Conservation (phyloP, 1,140 invertebrate genomes). For the Drosophila leontia region DNA sequence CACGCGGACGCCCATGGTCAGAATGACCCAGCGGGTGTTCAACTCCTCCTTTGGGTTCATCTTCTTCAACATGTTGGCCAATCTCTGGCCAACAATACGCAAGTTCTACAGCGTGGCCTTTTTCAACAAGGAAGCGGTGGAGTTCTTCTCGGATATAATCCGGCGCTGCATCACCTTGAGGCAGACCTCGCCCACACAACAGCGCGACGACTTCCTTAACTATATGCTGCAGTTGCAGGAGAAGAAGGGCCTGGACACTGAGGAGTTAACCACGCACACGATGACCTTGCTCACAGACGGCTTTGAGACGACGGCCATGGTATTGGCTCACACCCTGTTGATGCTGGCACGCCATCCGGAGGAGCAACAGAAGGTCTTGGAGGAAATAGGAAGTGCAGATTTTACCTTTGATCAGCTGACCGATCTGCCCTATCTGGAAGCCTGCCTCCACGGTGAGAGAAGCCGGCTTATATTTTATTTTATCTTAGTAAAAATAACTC, state of each 20-base stretch:
- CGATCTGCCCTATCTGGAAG: constrained; percentile 60
- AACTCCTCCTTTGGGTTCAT: constrained; percentile 42
- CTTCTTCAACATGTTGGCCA: constrained; percentile 35
- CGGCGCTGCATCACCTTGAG: constrained; percentile 62
- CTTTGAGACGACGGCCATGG: constrained; percentile 66
- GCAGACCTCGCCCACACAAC: constrained; percentile 25
- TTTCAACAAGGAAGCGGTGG: constrained; percentile 45
- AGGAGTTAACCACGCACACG: constrained; percentile 55
- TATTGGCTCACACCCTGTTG: constrained; percentile 47
- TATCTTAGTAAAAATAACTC: too few relatives aligned
- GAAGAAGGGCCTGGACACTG: constrained; percentile 56
- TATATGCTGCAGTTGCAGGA: constrained; percentile 78
- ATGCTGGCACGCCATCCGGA: constrained; percentile 47
- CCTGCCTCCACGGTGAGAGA: constrained; percentile 55
- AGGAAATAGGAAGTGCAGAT: constrained; percentile 65
- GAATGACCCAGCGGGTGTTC: constrained; percentile 50
- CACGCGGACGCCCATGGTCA: constrained; percentile 47
- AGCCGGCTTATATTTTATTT: not conserved
- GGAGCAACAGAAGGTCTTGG: constrained; percentile 21
- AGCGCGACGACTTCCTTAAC: constrained; percentile 81
- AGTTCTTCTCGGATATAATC: constrained; percentile 73
- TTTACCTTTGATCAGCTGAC: constrained; percentile 54
- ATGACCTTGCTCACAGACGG: constrained; percentile 70
- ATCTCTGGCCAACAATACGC: constrained; percentile 47
- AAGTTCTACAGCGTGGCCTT: constrained; percentile 45